Evolutionary conservation across 2,888 invertebrate species (phyloP), one percentile per base, ranked within the genome.

Genomic region (Junonia oenone): DNA sequence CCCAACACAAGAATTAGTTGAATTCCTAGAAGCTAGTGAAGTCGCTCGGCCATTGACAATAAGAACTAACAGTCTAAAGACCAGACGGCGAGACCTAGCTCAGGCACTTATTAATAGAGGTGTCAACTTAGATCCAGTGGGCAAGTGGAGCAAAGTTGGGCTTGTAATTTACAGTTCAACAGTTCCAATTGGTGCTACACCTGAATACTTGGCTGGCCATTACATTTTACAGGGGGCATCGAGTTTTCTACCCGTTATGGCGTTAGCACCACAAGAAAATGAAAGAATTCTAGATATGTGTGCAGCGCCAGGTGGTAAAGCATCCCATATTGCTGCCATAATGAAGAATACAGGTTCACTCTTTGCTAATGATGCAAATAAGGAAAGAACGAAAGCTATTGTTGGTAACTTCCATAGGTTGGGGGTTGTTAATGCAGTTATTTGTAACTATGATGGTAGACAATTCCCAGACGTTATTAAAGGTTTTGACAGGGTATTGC

Each of bases 81-180:
- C 96, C 0, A 92, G 99, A 52, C 91, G 99, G 64, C 92, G 98
- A 56, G 98, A 99, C 83, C 91, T 99, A 56, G 99, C 99, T 3
- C 97, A 97, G 72, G 95, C 98, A 11, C 90, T 99, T 38, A 99
- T 99, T 53, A 97, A 97, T 73, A 93, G 99, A 71, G 99, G 99
- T 17, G 98, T 99, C 0, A 99, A 99, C 91, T 92, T 99, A 62
- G 99, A 99, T 88, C 99, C 99, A 0, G 93, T 99, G 55, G 99
- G 98, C 4, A 97, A 98, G 81, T 99, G 99, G 99, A 97, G 98
- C 46, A 99, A 98, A 91, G 97, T 99, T 15, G 99, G 99, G 9
- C 91, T 99, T 29, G 98, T 99, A 1, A 93, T 99, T 6, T 99
- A 98, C 80, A 98, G 96, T 65, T 95, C 99, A 0, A 97, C 98